Percentiles rank a stretch among this genome's conserved stretches.
Conservation (phyloP, 2,888 invertebrate species). For the Syrphus vitripennis region DNA sequence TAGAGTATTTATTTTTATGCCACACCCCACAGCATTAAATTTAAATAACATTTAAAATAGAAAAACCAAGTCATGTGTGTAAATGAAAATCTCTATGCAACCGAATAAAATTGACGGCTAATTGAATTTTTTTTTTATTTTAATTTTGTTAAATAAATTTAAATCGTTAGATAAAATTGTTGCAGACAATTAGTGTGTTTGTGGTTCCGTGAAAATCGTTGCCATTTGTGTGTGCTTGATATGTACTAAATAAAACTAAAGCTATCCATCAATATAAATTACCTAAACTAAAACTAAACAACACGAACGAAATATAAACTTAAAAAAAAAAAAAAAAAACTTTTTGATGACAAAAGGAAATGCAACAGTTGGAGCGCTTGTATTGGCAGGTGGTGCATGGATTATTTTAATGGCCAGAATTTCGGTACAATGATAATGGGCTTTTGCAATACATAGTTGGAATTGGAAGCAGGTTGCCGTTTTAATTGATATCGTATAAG, state of each 20-base stretch:
- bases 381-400: background rate
- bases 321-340: background rate
- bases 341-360: background rate
- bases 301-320: background rate
- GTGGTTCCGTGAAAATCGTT: background rate
- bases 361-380: background rate
- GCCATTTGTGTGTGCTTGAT: background rate
- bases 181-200: conserved; percentile 1
- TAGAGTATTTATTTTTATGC: too few relatives aligned
- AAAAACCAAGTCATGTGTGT: background rate
- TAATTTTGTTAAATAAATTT: background rate
- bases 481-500: conserved; percentile 44
- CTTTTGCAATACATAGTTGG: too few relatives aligned
- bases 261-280: background rate
- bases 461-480: conserved; percentile 6
- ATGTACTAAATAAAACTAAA: too few relatives aligned
- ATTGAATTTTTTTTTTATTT: background rate
- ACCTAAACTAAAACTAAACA: background rate
- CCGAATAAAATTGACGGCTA: background rate
- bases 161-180: background rate
- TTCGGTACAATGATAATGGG: background rate
- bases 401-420: background rate
- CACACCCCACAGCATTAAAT: too few relatives aligned
- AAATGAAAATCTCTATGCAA: background rate
- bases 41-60: background rate